Percentiles rank a stretch among this genome's conserved stretches.
Conservation (phyloP, 2,888 invertebrate genomes). For the Apotomis betuletana region DNA sequence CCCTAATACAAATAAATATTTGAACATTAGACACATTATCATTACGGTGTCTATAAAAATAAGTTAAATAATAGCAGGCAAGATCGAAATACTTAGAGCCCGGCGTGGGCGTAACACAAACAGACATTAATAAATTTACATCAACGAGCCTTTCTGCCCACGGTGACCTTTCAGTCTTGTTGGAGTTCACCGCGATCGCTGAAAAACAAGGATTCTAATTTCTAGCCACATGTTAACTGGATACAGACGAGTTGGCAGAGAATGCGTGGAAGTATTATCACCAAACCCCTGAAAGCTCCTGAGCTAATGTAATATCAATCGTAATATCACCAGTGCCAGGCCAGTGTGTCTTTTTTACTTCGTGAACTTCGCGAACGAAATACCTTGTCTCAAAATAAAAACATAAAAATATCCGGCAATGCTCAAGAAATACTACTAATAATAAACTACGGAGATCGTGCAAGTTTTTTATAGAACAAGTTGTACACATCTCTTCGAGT, state of each 20-base stretch:
- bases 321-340: too few relatives aligned
- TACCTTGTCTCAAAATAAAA: too few relatives aligned
- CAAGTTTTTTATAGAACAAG: too few relatives aligned
- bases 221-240: neutral
- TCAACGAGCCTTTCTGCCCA: constrained; percentile 30
- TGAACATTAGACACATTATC: neutral
- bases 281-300: too few relatives aligned
- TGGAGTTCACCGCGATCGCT: neutral
- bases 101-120: constrained; percentile 25
- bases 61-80: constrained; percentile 4
- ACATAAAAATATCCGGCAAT: too few relatives aligned
- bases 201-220: neutral
- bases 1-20: neutral
- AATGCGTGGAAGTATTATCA: neutral
- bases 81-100: constrained; percentile 21
- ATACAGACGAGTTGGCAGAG: neutral
- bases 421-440: too few relatives aligned
- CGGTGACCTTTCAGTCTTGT: constrained; percentile 31
- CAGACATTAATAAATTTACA: constrained; percentile 38
- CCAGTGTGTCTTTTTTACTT: too few relatives aligned
- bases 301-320: too few relatives aligned
- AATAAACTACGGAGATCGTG: too few relatives aligned
- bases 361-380: too few relatives aligned
- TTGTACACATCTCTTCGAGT: too few relatives aligned
- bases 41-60: neutral